phyloP scores from a whole-genome alignment of 2,797 vertebrate species.

The Sebastes minor region DNA sequence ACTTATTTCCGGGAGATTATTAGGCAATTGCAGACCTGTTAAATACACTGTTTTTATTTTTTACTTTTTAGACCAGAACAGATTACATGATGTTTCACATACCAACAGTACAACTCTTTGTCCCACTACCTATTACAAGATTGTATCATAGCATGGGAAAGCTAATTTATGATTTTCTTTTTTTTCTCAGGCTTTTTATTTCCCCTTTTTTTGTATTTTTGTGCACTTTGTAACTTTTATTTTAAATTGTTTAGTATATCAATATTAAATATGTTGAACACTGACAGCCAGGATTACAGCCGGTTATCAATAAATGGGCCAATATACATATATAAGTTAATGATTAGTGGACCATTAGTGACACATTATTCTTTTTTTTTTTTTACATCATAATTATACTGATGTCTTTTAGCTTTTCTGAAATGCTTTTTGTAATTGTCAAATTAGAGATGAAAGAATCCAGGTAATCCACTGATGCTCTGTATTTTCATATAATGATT shows the following conservation, averaged over 20 bases:
- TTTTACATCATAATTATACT: constrained; percentile 10
- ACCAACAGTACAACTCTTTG: constrained; percentile 16
- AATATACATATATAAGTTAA: constrained; percentile 29
- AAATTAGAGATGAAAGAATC: constrained; percentile 13
- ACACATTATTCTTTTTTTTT: constrained; percentile 30
- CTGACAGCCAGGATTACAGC: constrained; percentile 54
- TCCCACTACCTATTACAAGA: constrained; percentile 51
- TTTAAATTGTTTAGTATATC: constrained; percentile 33
- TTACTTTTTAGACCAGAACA: neutral
- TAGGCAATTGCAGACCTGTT: neutral
- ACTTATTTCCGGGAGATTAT: neutral
- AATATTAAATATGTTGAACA: constrained; percentile 53
- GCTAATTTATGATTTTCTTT: constrained; percentile 47
- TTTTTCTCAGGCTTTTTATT: constrained; percentile 63
- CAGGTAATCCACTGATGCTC: constrained; percentile 30
- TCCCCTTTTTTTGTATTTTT: constrained; percentile 51
- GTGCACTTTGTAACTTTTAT: constrained; percentile 75
- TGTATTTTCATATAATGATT: constrained; percentile 42
- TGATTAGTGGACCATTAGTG: constrained; percentile 68
- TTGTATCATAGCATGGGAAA: constrained; percentile 60
- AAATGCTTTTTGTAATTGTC: constrained; percentile 55
- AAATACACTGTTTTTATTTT: neutral
- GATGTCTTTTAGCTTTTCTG: constrained; percentile 41
- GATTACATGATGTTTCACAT: constrained; percentile 13
- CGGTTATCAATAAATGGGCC: constrained; percentile 58